phyloP scores from a whole-genome alignment of 1,140 invertebrate species.

The Mya arenaria region DNA sequence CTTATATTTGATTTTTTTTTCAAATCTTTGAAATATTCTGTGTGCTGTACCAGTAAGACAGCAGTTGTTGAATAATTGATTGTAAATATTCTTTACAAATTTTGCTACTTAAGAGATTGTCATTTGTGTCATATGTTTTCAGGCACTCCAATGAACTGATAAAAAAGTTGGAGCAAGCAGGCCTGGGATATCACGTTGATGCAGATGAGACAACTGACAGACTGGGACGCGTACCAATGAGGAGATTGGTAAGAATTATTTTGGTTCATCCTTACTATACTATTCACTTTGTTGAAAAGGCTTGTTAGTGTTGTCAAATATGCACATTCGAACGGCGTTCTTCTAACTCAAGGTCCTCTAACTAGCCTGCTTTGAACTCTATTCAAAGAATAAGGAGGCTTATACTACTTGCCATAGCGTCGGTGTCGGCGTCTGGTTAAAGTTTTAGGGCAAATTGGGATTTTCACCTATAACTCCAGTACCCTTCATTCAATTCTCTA shows the following conservation, averaged over 20 bases:
- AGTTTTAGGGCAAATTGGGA: too few species aligned
- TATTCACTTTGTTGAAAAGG: background rate
- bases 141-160: conserved; percentile 76
- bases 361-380: background rate
- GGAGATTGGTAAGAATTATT: conserved; percentile 66
- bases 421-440: too few species aligned
- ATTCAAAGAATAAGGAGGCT: background rate
- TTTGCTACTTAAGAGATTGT: too few species aligned
- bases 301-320: background rate
- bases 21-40: too few species aligned
- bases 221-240: conserved; percentile 75
- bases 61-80: too few species aligned
- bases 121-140: conserved; percentile 36
- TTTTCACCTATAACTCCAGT: too few species aligned
- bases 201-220: conserved; percentile 71
- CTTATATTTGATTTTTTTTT: background rate
- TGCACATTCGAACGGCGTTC: background rate
- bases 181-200: conserved; percentile 75
- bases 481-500: too few species aligned
- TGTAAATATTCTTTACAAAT: too few species aligned
- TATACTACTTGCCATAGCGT: too few species aligned
- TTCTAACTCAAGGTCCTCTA: background rate
- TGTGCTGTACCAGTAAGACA: too few species aligned
- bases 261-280: too few species aligned
- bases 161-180: conserved; percentile 72